Base-by-base conservation (phyloP, 2,113 vertebrate species). In the Siphamia tubifer region DNA sequence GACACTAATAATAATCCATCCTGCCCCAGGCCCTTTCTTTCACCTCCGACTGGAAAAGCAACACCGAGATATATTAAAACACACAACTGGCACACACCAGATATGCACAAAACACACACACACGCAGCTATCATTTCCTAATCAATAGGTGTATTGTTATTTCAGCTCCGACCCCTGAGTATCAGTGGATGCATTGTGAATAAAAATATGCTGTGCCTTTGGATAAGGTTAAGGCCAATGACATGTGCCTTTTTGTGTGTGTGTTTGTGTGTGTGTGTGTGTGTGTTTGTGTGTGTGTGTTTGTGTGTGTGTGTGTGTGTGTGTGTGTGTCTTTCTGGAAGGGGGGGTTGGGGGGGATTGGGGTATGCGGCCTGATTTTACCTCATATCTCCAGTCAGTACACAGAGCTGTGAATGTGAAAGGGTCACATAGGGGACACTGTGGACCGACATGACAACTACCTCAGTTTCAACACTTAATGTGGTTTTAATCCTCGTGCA, bases 121-220 rank as follows among this genome's bases (percentile, higher is more conserved):
- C 68, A 61, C 58, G 47, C 6, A 21, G 8, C 73, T 39, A 74
- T 16, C 36, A 63, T 48, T 53, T 68, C 62, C 68, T 61, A 38
- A 83, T 91, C 88, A 74, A 91, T 87, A 84, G 15, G 2, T 43
- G 39, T 78, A 49, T 61, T 84, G 77, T 82, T 83, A 88, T 87
- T 90, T 89, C 76, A 76, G 66, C 70, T 45, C 48, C 56, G 64
- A 47, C 24, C 40, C 76, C 35, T 24, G 6, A 19, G 60, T 73
- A 82, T 84, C 72, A 74, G 65, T 69, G 43, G 60, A 16, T 62
- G 36, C n/a, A 3, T 48, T 81, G 85, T 74, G 77, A 89, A 89
- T 84, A 69, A 81, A 89, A 89, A 87, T 65, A 86, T 63, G 28
- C 34, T 39, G 23, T 64, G 54, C 74, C 83, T 89, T 72, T 84